Evolutionary conservation across 2,888 invertebrate genomes (phyloP), one percentile per base, ranked within the genome.

Genomic region (Xylocampa areola): DNA sequence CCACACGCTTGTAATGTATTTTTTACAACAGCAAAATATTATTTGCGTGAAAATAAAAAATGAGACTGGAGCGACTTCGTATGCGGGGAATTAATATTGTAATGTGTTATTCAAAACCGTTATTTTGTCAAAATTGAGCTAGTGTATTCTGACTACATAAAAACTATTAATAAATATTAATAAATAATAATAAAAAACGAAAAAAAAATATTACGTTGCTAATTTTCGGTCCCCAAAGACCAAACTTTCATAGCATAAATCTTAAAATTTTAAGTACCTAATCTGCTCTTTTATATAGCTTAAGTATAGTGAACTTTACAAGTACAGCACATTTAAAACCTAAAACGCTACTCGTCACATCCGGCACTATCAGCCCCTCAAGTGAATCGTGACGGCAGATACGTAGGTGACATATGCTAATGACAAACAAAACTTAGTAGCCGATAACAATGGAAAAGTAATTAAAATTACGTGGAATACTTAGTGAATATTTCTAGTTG

Each of bases 361-460:
- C 62, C 76, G 76, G 44, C 27, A 66, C 74, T 85, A 86, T 86
- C 85, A 82, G 79, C 68, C 69, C 77, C 66, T 73, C 76, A 75
- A 79, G 64, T 76, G 62, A 73, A 73, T 68, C 82, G 83, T 84
- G 82, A 84, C 79, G 75, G 53, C 25, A 66, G 79, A 79, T 81
- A 81, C 60, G 45, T 49, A 62, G 59, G 55, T 64, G 68, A 68
- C 59, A 80, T 68, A 75, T 76, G 73, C 65, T 66, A 73, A 73
- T 72, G 62, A 32, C 48, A 37, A 58, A 61, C 51, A 43, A 58
- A 55, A 62, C 25, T 48, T 55, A 58, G 52, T 33, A 14, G 2
- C 33, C 64, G 73, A 74, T 71, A 71, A 61, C 68, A 72, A 61
- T 61, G 60, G 45, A 67, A 58, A 58, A 62, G 43, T 62, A 66